A percentile compares a stretch with the other conserved stretches of the same genome.
phyloP scores from a whole-genome alignment of 2,113 vertebrate species.

The Microtus richardsoni region DNA sequence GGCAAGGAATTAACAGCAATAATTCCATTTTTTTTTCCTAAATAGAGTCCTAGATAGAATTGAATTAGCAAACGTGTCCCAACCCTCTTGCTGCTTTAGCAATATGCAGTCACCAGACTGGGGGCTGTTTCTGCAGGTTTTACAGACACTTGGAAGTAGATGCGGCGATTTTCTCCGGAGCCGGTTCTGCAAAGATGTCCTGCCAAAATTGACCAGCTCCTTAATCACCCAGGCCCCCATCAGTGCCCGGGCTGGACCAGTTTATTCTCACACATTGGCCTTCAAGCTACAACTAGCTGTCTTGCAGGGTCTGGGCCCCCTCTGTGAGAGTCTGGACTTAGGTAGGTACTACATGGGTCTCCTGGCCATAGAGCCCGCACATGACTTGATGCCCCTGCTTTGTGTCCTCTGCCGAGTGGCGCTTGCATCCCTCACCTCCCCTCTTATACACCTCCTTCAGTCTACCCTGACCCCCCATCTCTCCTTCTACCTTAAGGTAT shows the following conservation, averaged over 20 bases:
- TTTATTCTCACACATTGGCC: conserved; percentile 92
- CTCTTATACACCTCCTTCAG: neutral
- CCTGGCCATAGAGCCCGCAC: neutral
- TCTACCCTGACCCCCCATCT: neutral
- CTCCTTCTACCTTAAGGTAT: neutral
- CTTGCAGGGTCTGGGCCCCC: conserved; percentile 92
- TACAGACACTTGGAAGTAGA: conserved; percentile 89
- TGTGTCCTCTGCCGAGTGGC: neutral
- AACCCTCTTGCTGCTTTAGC: neutral
- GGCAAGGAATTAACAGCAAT: conserved; percentile 75
- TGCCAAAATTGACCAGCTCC: conserved; percentile 91
- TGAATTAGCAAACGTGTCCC: conserved; percentile 64
- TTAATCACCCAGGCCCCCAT: conserved; percentile 90
- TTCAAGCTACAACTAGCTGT: conserved; percentile 96
- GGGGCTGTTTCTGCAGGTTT: conserved; percentile 87
- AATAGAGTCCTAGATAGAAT: conserved; percentile 65
- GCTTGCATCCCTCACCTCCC: neutral
- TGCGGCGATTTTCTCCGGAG: conserved; percentile 94
- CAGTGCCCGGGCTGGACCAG: conserved; percentile 91
- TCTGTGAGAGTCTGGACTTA: conserved; percentile 91
- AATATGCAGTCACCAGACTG: neutral
- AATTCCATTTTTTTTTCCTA: conserved; percentile 67
- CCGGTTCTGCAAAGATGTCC: conserved; percentile 93
- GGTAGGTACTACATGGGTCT: conserved; percentile 86
- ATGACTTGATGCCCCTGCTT: neutral